Percentiles rank a stretch among this genome's conserved stretches.
These are phyloP conservation scores for Dipodomys spectabilis DNA, from an alignment of 2,113 vertebrate genomes.

Conservation along the genomic window DNA sequence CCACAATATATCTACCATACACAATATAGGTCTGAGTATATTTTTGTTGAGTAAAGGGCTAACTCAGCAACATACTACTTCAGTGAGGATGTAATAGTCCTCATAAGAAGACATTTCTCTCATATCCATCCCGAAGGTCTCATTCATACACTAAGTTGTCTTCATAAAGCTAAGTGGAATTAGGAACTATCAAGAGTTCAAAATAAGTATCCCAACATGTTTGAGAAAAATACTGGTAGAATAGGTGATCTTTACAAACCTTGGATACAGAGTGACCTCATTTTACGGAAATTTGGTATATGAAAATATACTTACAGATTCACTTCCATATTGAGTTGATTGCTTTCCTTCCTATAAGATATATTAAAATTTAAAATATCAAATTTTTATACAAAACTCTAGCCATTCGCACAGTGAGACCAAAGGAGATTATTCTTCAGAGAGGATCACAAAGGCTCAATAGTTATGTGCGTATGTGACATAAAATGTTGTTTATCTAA, in stretches of 20 bases:
- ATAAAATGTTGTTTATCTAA: too few species aligned
- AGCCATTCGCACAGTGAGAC: too few species aligned
- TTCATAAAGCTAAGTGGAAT: conserved; percentile 15
- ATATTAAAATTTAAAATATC: too few species aligned
- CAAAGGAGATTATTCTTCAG: too few species aligned
- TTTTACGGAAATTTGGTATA: background rate
- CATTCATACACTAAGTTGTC: conserved; percentile 9
- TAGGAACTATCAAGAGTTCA: background rate
- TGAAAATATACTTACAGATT: background rate
- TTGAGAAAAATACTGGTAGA: background rate
- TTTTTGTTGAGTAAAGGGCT: background rate
- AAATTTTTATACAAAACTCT: too few species aligned
- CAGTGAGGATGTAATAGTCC: background rate
- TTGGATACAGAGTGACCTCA: background rate
- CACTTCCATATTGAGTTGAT: too few species aligned
- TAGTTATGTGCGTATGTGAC: too few species aligned
- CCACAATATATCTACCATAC: background rate
- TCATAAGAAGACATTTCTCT: background rate
- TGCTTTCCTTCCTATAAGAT: too few species aligned
- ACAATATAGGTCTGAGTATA: background rate
- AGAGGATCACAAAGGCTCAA: too few species aligned
- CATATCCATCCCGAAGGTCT: background rate
- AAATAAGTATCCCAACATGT: background rate
- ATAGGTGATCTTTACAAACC: background rate
- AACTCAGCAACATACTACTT: background rate